Evolutionary conservation across 2,888 invertebrate species (phyloP).

Genomic region (Scelioninae gen. 1): DNA sequence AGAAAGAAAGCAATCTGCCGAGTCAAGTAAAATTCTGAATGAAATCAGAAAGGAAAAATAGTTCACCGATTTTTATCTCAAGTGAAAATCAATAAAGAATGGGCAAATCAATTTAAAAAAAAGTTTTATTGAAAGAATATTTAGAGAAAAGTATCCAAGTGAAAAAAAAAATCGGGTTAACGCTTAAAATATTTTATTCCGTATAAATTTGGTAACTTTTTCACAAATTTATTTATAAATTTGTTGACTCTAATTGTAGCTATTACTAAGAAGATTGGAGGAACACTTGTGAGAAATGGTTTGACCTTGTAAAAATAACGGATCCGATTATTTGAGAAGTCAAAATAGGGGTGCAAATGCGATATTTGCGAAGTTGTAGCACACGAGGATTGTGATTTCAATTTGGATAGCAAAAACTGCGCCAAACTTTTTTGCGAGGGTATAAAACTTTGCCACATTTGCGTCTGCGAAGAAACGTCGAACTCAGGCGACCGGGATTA

Average conservation of each 20-base stretch:
- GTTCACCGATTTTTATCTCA: slow-evolving; percentile 1
- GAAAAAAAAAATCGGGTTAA: too few species aligned
- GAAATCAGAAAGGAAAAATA: slow-evolving; percentile 34
- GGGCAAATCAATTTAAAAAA: too few species aligned
- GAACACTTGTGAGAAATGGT: background rate
- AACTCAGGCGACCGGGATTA: slow-evolving; percentile 44
- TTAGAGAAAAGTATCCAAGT: too few species aligned
- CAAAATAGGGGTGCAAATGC: slow-evolving; percentile 12
- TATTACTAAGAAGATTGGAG: background rate
- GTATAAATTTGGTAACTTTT: too few species aligned
- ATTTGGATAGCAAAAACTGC: slow-evolving; percentile 63
- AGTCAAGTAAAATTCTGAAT: slow-evolving; percentile 39
- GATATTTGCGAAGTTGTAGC: slow-evolving; percentile 60
- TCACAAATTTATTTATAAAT: too few species aligned
- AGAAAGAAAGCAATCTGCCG: slow-evolving; percentile 43
- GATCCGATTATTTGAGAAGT: slow-evolving; percentile 56
- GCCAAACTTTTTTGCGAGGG: slow-evolving; percentile 56
- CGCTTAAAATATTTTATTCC: too few species aligned
- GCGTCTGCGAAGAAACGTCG: slow-evolving; percentile 50
- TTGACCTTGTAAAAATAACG: slow-evolving; percentile 39
- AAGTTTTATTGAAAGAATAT: too few species aligned
- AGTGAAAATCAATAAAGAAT: slow-evolving; percentile 5
- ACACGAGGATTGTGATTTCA: slow-evolving; percentile 67
- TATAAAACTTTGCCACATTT: slow-evolving; percentile 61
- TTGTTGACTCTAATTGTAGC: too few species aligned